Percentiles rank a stretch among this genome's conserved stretches.
phyloP scores from a whole-genome alignment of 2,888 invertebrate genomes.

The Aradus depressus region DNA sequence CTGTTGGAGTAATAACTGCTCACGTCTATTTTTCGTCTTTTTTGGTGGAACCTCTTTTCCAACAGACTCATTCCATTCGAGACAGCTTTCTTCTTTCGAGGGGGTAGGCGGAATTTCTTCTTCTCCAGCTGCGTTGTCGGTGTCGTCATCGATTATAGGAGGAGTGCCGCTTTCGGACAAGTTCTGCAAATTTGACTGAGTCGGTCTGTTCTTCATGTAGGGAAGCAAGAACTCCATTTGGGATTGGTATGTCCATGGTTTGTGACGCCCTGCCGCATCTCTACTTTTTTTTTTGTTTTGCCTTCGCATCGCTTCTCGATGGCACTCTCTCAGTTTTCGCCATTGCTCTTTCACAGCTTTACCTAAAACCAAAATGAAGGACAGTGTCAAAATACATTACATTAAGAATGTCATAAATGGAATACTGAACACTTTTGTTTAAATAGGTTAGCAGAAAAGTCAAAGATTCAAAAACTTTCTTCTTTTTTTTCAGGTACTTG shows the following conservation, averaged over 20 bases:
- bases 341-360: constrained; percentile 23
- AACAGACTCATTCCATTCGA: too few species aligned
- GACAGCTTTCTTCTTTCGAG: too few species aligned
- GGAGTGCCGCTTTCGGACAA: neutral
- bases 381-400: too few species aligned
- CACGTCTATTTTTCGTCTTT: too few species aligned
- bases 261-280: constrained; percentile 10
- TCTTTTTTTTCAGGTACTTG: too few species aligned
- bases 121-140: constrained; percentile 5
- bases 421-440: too few species aligned
- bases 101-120: constrained; percentile 2
- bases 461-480: too few species aligned
- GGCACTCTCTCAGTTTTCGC: constrained; percentile 25
- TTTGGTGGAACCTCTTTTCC: too few species aligned
- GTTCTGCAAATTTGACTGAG: constrained; percentile 2
- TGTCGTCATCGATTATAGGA: constrained; percentile 2
- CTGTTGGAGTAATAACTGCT: too few species aligned
- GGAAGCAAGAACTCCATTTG: constrained; percentile 26
- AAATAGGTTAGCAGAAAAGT: too few species aligned
- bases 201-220: constrained; percentile 24
- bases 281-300: constrained; percentile 25
- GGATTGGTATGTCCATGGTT: constrained; percentile 24
- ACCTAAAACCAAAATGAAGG: constrained; percentile 20
- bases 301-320: constrained; percentile 25
- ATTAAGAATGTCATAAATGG: too few species aligned